Evolutionary conservation across 2,113 vertebrate genomes (phyloP).

Genomic region (Alectura lathami): DNA sequence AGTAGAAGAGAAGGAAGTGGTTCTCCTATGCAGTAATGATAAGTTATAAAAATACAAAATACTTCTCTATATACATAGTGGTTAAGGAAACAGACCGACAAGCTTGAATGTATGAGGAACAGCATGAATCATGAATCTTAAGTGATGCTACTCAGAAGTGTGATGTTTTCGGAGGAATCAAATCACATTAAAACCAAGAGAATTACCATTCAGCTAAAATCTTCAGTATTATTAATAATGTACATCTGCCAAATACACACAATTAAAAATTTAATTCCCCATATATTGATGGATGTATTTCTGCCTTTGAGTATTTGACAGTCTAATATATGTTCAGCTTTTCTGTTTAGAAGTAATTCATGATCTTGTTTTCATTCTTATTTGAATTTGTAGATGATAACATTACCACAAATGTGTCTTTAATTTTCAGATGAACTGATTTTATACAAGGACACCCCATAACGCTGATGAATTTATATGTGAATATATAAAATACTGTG

Average conservation of each 20-base stretch:
- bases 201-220: neutral
- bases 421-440: constrained; percentile 47
- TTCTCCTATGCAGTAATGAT: neutral
- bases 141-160: neutral
- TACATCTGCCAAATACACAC: neutral
- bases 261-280: neutral
- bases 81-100: neutral
- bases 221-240: neutral
- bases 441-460: constrained; percentile 13
- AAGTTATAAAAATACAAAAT: neutral
- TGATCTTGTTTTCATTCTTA: constrained; percentile 1
- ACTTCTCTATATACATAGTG: neutral
- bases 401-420: constrained; percentile 1
- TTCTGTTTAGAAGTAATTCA: neutral
- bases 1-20: neutral
- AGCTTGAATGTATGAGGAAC: neutral
- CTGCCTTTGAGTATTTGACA: neutral
- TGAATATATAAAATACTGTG: constrained; percentile 23
- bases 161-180: neutral
- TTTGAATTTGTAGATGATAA: constrained; percentile 25
- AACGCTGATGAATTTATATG: neutral
- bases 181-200: neutral
- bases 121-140: neutral
- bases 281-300: neutral
- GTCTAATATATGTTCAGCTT: neutral